Percentiles rank a stretch among this genome's conserved stretches.
Evolutionary conservation across 2,113 vertebrate species (phyloP).

Genomic region (Struthio camelus): DNA sequence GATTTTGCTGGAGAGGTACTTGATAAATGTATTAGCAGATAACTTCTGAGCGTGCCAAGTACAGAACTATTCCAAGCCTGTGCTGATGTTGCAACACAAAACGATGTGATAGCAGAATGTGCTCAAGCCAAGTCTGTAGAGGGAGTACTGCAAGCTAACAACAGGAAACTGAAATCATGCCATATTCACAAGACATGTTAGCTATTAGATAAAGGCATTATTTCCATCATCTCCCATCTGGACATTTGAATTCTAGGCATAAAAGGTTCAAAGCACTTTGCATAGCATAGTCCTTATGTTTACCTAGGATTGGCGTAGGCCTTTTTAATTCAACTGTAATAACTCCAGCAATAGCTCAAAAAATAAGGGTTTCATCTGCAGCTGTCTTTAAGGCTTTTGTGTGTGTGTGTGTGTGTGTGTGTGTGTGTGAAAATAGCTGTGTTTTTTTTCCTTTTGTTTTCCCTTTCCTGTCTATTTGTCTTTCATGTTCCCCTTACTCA

Average conservation of each 20-base stretch:
- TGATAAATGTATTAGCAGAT: conserved; percentile 36
- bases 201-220: conserved; percentile 25
- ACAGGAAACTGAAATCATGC: conserved; percentile 26
- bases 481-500: not conserved
- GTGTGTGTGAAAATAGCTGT: not conserved
- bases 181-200: conserved; percentile 6
- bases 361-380: not conserved
- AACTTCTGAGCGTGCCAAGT: conserved; percentile 48
- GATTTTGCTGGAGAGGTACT: conserved; percentile 59
- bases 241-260: not conserved
- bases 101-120: not conserved
- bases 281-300: not conserved
- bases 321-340: not conserved
- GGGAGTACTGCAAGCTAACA: conserved; percentile 2
- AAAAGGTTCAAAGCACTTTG: not conserved
- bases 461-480: not conserved
- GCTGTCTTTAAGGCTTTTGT: not conserved
- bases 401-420: too few species aligned
- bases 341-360: not conserved
- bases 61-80: conserved; percentile 36
- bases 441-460: not conserved
- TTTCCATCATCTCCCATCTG: not conserved
- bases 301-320: not conserved
- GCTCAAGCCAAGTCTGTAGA: conserved; percentile 19
- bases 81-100: conserved; percentile 57